Percentiles rank a stretch among this genome's conserved stretches.
Conservation (phyloP, 2,888 invertebrate species). For the Archips crataeganus region DNA sequence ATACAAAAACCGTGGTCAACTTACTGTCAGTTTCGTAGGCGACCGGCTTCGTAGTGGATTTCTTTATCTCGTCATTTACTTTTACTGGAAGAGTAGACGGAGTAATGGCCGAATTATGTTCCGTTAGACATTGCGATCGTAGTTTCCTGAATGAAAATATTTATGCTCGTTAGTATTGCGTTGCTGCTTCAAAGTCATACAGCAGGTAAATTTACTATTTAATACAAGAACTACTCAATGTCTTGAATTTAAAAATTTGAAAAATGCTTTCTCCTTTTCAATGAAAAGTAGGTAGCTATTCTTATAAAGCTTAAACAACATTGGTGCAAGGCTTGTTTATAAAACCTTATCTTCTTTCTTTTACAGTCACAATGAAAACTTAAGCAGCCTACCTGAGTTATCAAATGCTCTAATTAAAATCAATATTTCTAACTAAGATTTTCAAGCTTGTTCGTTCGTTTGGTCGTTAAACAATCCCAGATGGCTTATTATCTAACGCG, state of each 20-base stretch:
- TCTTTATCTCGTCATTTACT: conserved; percentile 9
- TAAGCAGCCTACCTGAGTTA: too few species aligned
- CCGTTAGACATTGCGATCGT: conserved; percentile 33
- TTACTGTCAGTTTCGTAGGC: conserved; percentile 17
- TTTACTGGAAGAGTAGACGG: conserved; percentile 8
- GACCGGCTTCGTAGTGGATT: not conserved
- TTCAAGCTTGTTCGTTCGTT: not conserved
- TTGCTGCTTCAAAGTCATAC: not conserved
- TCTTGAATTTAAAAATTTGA: too few species aligned
- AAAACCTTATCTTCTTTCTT: not conserved
- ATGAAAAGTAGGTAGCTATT: too few species aligned
- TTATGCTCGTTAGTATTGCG: not conserved
- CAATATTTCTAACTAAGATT: too few species aligned
- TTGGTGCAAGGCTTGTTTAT: not conserved
- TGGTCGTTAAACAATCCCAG: not conserved
- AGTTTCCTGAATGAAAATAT: conserved; percentile 35
- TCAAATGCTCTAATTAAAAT: not conserved
- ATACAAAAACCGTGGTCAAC: not conserved
- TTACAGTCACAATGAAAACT: not conserved
- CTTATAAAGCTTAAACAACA: not conserved
- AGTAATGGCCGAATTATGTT: conserved; percentile 11
- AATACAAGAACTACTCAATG: too few species aligned
- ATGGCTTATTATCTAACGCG: too few species aligned
- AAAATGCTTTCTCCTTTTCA: too few species aligned
- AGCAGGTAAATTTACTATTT: too few species aligned